Conservation (phyloP, 2,888 invertebrate genomes). For the Athalia circularis region DNA sequence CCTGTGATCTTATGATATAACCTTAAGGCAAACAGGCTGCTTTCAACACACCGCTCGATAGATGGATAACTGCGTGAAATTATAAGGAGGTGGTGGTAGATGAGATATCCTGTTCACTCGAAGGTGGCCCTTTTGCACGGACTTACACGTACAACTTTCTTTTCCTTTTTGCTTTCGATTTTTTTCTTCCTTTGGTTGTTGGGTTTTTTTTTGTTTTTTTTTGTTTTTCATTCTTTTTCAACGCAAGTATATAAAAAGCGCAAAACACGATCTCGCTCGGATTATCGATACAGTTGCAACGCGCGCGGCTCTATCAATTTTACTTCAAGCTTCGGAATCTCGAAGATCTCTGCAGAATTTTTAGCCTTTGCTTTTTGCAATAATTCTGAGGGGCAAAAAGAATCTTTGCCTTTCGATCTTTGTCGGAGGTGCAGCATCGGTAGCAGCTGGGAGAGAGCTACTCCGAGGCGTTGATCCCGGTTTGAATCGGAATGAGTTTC, state of each 20-base stretch:
- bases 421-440: no score
- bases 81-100: slow-evolving; percentile 41
- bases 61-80: slow-evolving; percentile 45
- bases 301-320: no score
- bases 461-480: slow-evolving; percentile 19
- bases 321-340: no score
- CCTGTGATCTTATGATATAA: slow-evolving; percentile 45
- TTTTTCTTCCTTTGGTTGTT: neutral
- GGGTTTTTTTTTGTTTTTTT: neutral
- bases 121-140: slow-evolving; percentile 27
- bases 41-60: slow-evolving; percentile 44
- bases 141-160: neutral
- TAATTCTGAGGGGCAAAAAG: no score
- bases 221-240: neutral
- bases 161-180: neutral
- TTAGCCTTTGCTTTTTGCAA: no score
- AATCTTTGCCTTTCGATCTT: no score
- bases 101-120: slow-evolving; percentile 33
- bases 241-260: slow-evolving; percentile 13
- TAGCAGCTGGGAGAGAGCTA: no score
- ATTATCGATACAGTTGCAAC: neutral
- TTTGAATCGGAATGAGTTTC: slow-evolving; percentile 5
- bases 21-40: slow-evolving; percentile 45
- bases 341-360: no score
- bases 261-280: slow-evolving; percentile 3